These are phyloP conservation scores for Catharus bicknelli DNA, from an alignment of 2,113 vertebrate genomes.

Conservation along the genomic window DNA sequence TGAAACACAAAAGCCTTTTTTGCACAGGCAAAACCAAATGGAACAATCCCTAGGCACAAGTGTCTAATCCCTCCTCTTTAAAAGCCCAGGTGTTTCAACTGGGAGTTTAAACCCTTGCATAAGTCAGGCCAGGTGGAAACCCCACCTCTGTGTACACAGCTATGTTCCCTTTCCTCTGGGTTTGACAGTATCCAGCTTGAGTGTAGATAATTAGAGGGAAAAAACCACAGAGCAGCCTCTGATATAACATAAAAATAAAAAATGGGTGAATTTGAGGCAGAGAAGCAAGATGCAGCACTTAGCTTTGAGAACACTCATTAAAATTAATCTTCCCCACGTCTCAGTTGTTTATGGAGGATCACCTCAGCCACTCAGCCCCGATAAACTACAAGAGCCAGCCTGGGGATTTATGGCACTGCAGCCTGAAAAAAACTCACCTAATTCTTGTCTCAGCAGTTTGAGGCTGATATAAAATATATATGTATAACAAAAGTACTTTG, in stretches of 20 bases:
- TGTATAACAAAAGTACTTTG: background rate
- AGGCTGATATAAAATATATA: background rate
- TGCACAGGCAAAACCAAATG: background rate
- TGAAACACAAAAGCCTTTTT: constrained; percentile 31
- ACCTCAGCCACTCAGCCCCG: background rate
- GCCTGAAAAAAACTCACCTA: background rate
- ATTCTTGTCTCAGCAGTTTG: background rate
- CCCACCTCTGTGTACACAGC: constrained; percentile 13
- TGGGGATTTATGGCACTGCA: background rate
- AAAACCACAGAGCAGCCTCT: background rate
- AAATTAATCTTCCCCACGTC: constrained; percentile 37
- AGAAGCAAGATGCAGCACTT: background rate
- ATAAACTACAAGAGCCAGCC: constrained; percentile 19
- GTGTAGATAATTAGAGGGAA: background rate
- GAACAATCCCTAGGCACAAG: background rate
- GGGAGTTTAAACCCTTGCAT: background rate
- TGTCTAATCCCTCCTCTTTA: background rate
- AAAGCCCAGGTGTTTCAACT: constrained; percentile 16
- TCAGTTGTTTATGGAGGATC: constrained; percentile 39
- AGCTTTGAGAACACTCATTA: background rate
- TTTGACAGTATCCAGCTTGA: background rate
- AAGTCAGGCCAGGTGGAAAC: constrained; percentile 22
- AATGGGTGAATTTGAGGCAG: background rate
- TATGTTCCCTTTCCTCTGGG: background rate
- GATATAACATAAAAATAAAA: background rate